These are phyloP conservation scores for Turritopsis dohrnii DNA, from an alignment of 30 jellyfish, hydroid and myxozoan species.

Conservation along the genomic window DNA sequence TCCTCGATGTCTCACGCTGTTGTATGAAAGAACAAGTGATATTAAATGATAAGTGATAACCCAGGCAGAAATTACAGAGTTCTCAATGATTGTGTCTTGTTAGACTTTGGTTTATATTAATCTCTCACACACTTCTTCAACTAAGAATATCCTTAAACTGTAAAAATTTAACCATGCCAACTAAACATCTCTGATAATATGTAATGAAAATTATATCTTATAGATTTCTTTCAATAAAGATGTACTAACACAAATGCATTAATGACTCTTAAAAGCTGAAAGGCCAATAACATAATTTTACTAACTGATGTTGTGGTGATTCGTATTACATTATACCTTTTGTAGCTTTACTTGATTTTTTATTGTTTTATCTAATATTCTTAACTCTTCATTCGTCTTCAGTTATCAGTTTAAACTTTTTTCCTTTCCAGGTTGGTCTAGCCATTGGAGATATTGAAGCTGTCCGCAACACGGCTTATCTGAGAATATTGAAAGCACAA, in stretches of 20 bases:
- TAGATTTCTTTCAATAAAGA: neutral
- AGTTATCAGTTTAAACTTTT: neutral
- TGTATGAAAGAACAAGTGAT: too few relatives aligned
- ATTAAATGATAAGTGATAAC: too few relatives aligned
- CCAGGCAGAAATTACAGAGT: too few relatives aligned
- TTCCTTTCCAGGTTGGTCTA: conserved; percentile 71
- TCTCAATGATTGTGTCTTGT: too few relatives aligned
- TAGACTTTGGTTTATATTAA: too few relatives aligned
- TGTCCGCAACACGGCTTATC: conserved; percentile 83
- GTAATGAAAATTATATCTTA: neutral
- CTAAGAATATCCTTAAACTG: neutral
- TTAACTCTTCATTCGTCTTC: neutral
- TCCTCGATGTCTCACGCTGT: too few relatives aligned
- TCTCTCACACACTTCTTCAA: neutral
- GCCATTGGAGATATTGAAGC: conserved; percentile 96
- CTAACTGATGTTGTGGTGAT: neutral
- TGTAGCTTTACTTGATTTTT: neutral
- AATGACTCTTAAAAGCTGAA: neutral
- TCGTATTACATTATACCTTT: too few relatives aligned
- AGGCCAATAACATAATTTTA: neutral
- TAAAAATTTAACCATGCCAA: neutral
- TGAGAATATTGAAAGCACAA: conserved; percentile 77
- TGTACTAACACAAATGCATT: neutral
- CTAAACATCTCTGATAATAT: too few relatives aligned
- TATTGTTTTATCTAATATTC: neutral